phyloP scores from a whole-genome alignment of 2,113 vertebrate genomes.

The Piaya cayana region DNA sequence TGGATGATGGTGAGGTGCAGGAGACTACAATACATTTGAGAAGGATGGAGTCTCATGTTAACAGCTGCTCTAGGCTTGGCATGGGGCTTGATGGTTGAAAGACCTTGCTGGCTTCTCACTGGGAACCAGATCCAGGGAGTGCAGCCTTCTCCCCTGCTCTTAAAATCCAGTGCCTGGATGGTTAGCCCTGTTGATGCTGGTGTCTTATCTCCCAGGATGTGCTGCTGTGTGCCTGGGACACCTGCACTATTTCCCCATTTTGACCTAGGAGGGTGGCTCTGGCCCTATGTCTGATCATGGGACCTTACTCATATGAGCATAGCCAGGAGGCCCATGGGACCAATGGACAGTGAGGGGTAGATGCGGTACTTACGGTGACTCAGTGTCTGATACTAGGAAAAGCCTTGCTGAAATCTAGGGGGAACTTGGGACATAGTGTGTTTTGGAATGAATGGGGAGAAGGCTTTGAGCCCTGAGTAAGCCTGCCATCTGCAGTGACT shows the following conservation, averaged over 20 bases:
- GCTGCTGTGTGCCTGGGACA: rapidly evolving
- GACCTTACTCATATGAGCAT: background rate
- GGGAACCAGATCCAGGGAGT: background rate
- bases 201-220: background rate
- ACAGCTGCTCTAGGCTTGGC: rapidly evolving
- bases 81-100: background rate
- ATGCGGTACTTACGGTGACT: background rate
- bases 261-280: background rate
- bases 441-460: rapidly evolving
- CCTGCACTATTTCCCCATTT: rapidly evolving
- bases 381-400: background rate
- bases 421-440: background rate
- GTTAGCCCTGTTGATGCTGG: rapidly evolving
- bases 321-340: background rate
- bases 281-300: background rate
- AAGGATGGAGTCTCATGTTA: rapidly evolving
- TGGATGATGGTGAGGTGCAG: rapidly evolving
- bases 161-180: rapidly evolving
- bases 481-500: background rate
- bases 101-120: rapidly evolving
- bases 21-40: background rate
- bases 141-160: background rate
- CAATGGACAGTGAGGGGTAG: background rate
- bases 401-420: background rate
- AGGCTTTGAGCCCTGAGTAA: background rate